Evolutionary conservation across 2,797 vertebrate species (phyloP).

Genomic region (Peromyscus nudipes): DNA sequence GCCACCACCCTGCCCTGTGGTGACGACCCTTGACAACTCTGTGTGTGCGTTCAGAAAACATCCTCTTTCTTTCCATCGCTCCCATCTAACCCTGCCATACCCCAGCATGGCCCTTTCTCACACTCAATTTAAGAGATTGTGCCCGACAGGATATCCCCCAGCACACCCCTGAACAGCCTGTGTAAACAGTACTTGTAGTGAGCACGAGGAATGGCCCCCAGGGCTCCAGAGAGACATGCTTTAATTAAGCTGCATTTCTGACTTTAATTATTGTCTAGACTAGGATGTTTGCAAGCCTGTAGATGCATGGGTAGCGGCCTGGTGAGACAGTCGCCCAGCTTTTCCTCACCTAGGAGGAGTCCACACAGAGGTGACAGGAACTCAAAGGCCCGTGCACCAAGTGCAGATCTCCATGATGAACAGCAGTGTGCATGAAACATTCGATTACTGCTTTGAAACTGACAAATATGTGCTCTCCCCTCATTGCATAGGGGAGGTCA

Average conservation of each 20-base stretch:
- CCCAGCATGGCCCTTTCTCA: not conserved
- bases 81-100: not conserved
- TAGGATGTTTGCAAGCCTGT: constrained; percentile 66
- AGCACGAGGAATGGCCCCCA: constrained; percentile 15
- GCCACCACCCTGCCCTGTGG: not conserved
- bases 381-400: not conserved
- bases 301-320: not conserved
- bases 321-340: constrained; percentile 49
- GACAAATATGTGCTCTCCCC: not conserved
- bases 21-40: not conserved
- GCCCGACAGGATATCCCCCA: not conserved
- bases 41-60: not conserved
- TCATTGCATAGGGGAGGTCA: not conserved
- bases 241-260: constrained; percentile 76
- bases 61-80: not conserved
- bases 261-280: constrained; percentile 81
- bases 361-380: constrained; percentile 11
- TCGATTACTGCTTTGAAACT: not conserved
- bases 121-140: not conserved
- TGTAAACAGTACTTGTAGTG: not conserved
- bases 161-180: not conserved
- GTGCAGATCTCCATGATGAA: not conserved
- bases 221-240: constrained; percentile 68
- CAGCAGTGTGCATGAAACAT: not conserved
- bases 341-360: constrained; percentile 59